Evolutionary conservation across 2,797 vertebrate genomes (phyloP).

Genomic region (Ctenosaura bakeri): DNA sequence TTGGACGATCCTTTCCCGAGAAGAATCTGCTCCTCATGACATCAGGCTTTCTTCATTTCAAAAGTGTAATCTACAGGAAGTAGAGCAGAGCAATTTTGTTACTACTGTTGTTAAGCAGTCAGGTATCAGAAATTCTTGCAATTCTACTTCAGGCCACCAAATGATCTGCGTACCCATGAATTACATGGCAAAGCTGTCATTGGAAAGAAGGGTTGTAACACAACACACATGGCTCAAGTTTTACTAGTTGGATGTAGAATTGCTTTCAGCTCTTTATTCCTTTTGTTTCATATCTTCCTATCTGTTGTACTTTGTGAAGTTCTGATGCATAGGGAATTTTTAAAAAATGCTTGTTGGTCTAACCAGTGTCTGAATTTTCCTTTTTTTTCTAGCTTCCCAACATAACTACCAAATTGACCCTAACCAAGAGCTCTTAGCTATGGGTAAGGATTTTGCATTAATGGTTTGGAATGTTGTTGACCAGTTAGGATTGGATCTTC

Average conservation of each 20-base stretch:
- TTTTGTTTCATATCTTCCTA: not conserved
- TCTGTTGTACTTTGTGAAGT: fast-evolving
- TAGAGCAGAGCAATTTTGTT: not conserved
- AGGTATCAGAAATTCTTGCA: not conserved
- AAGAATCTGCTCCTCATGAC: not conserved
- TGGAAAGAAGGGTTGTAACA: not conserved
- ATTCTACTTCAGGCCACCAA: not conserved
- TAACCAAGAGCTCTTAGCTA: constrained; percentile 94
- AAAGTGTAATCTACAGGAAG: too few relatives aligned
- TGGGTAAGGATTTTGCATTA: constrained; percentile 79
- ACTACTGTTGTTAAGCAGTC: not conserved
- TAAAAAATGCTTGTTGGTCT: fast-evolving
- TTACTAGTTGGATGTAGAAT: not conserved
- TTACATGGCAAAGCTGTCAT: not conserved
- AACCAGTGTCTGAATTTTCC: fast-evolving
- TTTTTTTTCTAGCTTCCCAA: constrained; percentile 85
- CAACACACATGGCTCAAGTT: too few relatives aligned
- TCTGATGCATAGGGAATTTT: not conserved
- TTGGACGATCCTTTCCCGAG: not conserved
- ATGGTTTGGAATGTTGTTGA: not conserved
- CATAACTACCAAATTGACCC: constrained; percentile 90
- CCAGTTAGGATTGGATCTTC: not conserved
- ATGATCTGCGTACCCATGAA: not conserved
- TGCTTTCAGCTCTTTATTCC: not conserved
- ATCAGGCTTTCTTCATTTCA: not conserved